Conservation (phyloP, 2,797 vertebrate species). For the Martes flavigula region DNA sequence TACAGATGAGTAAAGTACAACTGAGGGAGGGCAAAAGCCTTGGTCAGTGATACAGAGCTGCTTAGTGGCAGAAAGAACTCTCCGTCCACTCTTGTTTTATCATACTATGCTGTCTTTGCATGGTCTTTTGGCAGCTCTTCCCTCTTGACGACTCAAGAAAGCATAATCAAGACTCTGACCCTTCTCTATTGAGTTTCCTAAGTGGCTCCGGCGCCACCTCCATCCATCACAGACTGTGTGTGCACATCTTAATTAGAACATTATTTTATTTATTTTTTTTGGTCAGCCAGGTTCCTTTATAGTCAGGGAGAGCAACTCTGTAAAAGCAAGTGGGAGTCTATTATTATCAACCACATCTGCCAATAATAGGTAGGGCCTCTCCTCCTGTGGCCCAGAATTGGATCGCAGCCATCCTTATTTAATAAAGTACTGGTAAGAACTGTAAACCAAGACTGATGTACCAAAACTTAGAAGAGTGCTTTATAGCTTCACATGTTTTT, state of each 20-base stretch:
- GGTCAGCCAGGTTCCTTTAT: not conserved
- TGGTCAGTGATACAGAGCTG: rapidly evolving
- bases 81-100: not conserved
- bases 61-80: not conserved
- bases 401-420: not conserved
- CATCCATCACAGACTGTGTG: not conserved
- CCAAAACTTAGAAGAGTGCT: not conserved
- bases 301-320: not conserved
- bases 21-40: too few species aligned
- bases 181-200: not conserved
- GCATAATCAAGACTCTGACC: not conserved
- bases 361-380: not conserved
- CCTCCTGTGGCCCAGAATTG: not conserved
- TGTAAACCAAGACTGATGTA: not conserved
- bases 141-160: not conserved
- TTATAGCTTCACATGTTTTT: not conserved
- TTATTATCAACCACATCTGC: not conserved
- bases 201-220: not conserved
- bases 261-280: not conserved
- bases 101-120: not conserved
- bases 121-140: not conserved
- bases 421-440: constrained; percentile 5
- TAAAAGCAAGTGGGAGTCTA: not conserved
- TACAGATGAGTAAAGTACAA: not conserved
- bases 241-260: not conserved